Evolutionary conservation across 2,888 invertebrate species (phyloP).

Genomic region (Agrotis puta): DNA sequence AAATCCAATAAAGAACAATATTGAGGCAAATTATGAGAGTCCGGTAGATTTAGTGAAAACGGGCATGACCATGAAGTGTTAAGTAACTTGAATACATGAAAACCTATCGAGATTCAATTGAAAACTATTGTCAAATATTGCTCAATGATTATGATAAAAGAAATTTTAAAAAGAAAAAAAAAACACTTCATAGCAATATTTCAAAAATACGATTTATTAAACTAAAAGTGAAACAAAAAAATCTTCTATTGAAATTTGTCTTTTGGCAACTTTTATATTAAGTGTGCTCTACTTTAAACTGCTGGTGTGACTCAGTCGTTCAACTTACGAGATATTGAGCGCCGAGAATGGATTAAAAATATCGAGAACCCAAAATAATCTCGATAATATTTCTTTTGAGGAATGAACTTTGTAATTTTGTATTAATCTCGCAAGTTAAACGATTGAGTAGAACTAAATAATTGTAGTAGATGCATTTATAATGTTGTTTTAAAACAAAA

Average conservation of each 20-base stretch:
- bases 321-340: not conserved
- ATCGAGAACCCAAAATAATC: not conserved
- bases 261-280: slow-evolving; percentile 42
- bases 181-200: slow-evolving; percentile 32
- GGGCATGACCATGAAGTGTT: slow-evolving; percentile 38
- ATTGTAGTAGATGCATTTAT: slow-evolving; percentile 43
- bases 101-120: slow-evolving; percentile 48
- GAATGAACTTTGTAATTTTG: not conserved
- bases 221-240: slow-evolving; percentile 53
- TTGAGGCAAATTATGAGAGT: not conserved
- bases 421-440: slow-evolving; percentile 4
- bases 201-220: slow-evolving; percentile 38
- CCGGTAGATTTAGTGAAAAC: not conserved
- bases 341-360: not conserved
- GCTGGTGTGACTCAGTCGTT: not conserved
- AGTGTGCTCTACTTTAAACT: slow-evolving; percentile 22
- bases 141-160: slow-evolving; percentile 4
- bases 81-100: slow-evolving; percentile 20
- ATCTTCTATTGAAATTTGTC: slow-evolving; percentile 38
- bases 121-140: slow-evolving; percentile 19
- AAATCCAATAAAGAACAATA: not conserved
- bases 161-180: not conserved
- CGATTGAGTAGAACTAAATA: slow-evolving; percentile 14
- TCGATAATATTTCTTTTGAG: not conserved
- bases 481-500: slow-evolving; percentile 20